These are phyloP conservation scores for Chloroceryle inda DNA, from an alignment of 2,797 vertebrate genomes.

Conservation along the genomic window DNA sequence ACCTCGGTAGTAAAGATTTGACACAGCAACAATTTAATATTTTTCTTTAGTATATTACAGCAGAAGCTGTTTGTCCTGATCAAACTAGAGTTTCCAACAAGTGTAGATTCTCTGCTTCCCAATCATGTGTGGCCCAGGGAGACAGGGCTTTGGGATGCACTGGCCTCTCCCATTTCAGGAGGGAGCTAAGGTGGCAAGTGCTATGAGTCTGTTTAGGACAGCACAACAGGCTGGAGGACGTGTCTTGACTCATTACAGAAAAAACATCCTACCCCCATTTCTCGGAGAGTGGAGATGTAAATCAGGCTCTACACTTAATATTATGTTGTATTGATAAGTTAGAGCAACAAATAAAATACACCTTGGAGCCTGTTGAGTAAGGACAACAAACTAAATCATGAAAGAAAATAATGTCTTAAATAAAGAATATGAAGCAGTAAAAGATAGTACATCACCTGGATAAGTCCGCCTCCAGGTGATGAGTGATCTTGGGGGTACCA, in stretches of 20 bases:
- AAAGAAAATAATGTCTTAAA: neutral
- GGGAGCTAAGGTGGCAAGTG: neutral
- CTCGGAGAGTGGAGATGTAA: neutral
- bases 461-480: neutral
- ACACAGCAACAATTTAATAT: neutral
- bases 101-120: neutral
- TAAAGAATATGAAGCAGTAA: neutral
- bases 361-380: neutral
- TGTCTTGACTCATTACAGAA: neutral
- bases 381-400: neutral
- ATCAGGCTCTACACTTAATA: neutral
- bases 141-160: neutral
- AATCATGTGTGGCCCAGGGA: neutral
- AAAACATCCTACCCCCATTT: neutral
- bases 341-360: neutral
- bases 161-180: neutral
- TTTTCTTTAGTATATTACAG: neutral
- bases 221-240: neutral
- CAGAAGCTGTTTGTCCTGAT: neutral
- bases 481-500: neutral
- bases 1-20: neutral
- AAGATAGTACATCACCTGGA: neutral
- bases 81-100: neutral
- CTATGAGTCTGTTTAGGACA: neutral
- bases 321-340: neutral